These are phyloP conservation scores for Drosophila jambulina DNA, from an alignment of 1,140 invertebrate species.

Conservation along the genomic window DNA sequence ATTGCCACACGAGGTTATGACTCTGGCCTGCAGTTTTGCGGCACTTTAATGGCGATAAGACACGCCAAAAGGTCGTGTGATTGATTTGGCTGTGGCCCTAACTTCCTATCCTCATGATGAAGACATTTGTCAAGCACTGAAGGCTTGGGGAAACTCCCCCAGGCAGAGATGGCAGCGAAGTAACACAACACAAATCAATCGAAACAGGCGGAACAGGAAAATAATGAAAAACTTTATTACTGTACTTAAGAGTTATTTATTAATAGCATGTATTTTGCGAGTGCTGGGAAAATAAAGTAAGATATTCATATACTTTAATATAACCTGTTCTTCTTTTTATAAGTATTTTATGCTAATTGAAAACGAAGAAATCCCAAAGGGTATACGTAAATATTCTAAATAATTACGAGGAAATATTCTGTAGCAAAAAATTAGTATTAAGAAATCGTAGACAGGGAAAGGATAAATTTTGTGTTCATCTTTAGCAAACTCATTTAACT, in stretches of 20 bases:
- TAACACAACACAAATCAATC: neutral
- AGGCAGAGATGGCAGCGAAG: neutral
- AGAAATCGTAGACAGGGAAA: neutral
- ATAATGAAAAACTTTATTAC: neutral
- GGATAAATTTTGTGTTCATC: no score
- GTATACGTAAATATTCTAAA: neutral
- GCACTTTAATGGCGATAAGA: slow-evolving; percentile 33
- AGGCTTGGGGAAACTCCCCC: slow-evolving; percentile 7
- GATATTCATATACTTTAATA: neutral
- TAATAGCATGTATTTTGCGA: neutral
- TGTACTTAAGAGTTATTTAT: neutral
- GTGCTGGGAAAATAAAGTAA: no score
- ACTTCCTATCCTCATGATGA: slow-evolving; percentile 32
- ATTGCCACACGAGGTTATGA: slow-evolving; percentile 35
- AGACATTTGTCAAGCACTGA: slow-evolving; percentile 38
- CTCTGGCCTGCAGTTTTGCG: slow-evolving; percentile 25
- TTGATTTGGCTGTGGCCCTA: slow-evolving; percentile 30
- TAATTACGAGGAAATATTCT: neutral
- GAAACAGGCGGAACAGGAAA: slow-evolving; percentile 1
- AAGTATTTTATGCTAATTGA: neutral
- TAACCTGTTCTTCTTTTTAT: no score
- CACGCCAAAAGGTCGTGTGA: slow-evolving; percentile 29
- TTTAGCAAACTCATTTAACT: no score
- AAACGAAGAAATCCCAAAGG: no score
- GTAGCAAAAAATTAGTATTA: neutral